Base-by-base conservation (phyloP, 2,113 vertebrate genomes). In the Prunella himalayana region DNA sequence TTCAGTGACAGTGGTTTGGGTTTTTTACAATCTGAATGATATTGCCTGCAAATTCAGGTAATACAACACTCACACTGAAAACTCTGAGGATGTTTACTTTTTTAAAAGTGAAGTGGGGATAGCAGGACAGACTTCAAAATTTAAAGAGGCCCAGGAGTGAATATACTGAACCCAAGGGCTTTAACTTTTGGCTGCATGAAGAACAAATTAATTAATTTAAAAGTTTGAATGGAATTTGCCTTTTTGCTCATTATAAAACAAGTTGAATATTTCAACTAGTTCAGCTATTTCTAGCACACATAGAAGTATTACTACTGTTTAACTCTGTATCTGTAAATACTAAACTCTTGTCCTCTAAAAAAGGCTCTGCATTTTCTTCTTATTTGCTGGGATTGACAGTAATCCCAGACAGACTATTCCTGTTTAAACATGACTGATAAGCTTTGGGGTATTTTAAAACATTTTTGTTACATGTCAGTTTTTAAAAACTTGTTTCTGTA, bases 91-190 rank as follows among this genome's bases (percentile, higher is more conserved):
- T 21, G 15, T 17, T 61, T 60, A 50, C 11, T 47, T 33, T 65
- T 76, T 35, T 5, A 59, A 50, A 82, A 86, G 51, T 30, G 4
- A 76, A 72, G 15, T 33, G 10, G 15, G 28, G 25, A 18, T 27
- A 81, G 15, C 10, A 30, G 13, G 30, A 19, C 11, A 72, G 41
- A 13, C 27, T 80, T 82, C 65, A 68, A 63, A 83, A 75, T 59
- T 31, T 94, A 50, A 65, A 77, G 24, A 64, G 13, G 6, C 1
- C 2, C 0, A 21, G 27, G 57, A 59, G 2, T 1, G 1, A 77
- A n/a, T n/a, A 22, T 0, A 1, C 30, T 33, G 53, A 94, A 72
- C 7, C 7, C 24, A 53, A 7, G 23, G 10, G 4, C 5, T 76
- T 89, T 69, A 76, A 68, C 9, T 82, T 85, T 23, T 37, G 11